phyloP scores from a whole-genome alignment of 2,113 vertebrate species.

The Ceratotherium simum region DNA sequence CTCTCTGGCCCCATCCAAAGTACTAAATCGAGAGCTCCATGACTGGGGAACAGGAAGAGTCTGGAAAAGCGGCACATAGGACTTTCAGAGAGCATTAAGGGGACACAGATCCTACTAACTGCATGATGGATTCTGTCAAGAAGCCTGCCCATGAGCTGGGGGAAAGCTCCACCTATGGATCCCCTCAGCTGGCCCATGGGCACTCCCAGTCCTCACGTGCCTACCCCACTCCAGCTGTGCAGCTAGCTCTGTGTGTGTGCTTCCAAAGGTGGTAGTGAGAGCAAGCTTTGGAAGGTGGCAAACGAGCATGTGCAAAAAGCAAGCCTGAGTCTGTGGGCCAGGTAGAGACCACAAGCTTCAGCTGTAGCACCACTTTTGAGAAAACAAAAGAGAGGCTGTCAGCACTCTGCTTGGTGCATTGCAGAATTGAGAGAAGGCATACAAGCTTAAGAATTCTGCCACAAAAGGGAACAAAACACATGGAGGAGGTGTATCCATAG shows the following conservation, averaged over 20 bases:
- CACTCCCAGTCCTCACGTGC: neutral
- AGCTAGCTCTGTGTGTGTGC: neutral
- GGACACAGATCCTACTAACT: neutral
- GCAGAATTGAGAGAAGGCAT: too few species aligned
- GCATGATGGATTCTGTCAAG: neutral
- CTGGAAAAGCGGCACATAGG: neutral
- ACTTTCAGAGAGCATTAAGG: neutral
- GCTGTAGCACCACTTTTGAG: too few species aligned
- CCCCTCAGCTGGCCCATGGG: neutral
- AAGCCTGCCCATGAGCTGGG: neutral
- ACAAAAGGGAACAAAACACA: neutral
- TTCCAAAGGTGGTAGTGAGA: neutral
- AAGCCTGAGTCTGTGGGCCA: neutral
- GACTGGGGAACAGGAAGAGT: too few species aligned
- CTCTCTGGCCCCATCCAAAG: neutral
- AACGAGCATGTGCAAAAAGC: neutral
- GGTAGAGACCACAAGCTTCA: too few species aligned
- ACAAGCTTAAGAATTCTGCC: too few species aligned
- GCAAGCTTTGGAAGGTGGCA: neutral
- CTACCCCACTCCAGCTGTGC: neutral
- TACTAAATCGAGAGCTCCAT: neutral
- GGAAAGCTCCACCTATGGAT: neutral
- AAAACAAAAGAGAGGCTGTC: too few species aligned
- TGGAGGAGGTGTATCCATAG: neutral
- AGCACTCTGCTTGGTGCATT: too few species aligned